Conservation (phyloP, 2,888 invertebrate species). For the Latheticus oryzae region DNA sequence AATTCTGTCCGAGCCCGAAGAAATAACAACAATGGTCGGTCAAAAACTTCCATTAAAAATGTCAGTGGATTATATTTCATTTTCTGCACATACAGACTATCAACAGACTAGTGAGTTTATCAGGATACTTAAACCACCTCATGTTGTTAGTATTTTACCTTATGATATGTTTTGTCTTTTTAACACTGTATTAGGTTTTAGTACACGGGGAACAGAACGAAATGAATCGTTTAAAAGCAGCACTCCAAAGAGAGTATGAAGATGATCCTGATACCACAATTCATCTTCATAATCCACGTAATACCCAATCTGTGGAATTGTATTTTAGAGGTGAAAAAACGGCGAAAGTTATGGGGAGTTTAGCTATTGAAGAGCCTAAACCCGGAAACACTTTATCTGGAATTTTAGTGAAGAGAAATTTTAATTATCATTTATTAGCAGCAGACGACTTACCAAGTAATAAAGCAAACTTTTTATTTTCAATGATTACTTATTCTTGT, state of each 20-base stretch:
- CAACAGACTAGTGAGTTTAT: constrained; percentile 98
- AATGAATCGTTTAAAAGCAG: constrained; percentile 96
- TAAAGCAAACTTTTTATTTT: constrained; percentile 49
- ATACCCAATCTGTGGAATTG: constrained; percentile 92
- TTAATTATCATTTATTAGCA: constrained; percentile 95
- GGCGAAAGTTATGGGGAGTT: constrained; percentile 95
- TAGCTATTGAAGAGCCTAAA: constrained; percentile 86
- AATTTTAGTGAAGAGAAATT: constrained; percentile 95
- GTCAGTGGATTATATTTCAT: constrained; percentile 99
- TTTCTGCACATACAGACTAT: constrained; percentile 99
- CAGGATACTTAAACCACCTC: constrained; percentile 91
- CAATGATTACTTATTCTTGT: not conserved
- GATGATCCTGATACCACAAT: constrained; percentile 85
- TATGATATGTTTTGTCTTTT: too few species aligned
- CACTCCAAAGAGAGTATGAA: constrained; percentile 93
- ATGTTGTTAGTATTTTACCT: constrained; percentile 84
- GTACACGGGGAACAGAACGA: constrained; percentile 99
- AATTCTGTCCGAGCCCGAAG: constrained; percentile 97
- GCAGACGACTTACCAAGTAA: constrained; percentile 90
- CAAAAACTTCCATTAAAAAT: constrained; percentile 96
- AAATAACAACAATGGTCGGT: constrained; percentile 94
- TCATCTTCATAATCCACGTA: constrained; percentile 94
- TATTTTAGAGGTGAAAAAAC: constrained; percentile 98
- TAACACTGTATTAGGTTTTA: constrained; percentile 71
- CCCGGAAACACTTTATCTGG: constrained; percentile 88